These are phyloP conservation scores for Catamblyrhynchus diadema DNA, from an alignment of 2,797 vertebrate genomes.

Conservation along the genomic window DNA sequence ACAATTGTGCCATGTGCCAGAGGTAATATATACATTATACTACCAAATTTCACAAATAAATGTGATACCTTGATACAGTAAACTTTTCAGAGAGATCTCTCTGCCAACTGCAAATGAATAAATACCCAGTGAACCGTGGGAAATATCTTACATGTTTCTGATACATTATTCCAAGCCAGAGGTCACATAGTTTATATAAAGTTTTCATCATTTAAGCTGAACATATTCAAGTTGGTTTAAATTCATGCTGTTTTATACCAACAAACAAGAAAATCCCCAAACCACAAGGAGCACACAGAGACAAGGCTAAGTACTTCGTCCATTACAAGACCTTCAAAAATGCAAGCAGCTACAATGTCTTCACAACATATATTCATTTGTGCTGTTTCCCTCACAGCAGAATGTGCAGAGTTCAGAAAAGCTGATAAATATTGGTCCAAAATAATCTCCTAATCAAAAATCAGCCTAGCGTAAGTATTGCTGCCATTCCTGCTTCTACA, in stretches of 20 bases:
- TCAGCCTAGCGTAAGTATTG: neutral
- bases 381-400: neutral
- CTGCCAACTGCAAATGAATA: neutral
- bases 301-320: neutral
- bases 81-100: neutral
- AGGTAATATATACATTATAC: neutral
- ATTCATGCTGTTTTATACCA: neutral
- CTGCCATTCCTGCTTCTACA: neutral
- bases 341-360: neutral
- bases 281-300: neutral
- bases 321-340: neutral
- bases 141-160: neutral
- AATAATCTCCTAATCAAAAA: neutral
- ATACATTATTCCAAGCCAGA: neutral
- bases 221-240: neutral
- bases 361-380: neutral
- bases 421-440: neutral
- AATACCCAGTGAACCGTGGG: neutral
- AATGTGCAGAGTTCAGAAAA: neutral
- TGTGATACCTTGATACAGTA: neutral
- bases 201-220: neutral
- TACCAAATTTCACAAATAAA: neutral
- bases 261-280: neutral
- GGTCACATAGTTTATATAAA: neutral
- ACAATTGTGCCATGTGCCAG: neutral